A percentile compares a stretch with the other conserved stretches of the same genome.
Conservation (phyloP, 2,888 invertebrate genomes). For the Ctenicera cuprea region DNA sequence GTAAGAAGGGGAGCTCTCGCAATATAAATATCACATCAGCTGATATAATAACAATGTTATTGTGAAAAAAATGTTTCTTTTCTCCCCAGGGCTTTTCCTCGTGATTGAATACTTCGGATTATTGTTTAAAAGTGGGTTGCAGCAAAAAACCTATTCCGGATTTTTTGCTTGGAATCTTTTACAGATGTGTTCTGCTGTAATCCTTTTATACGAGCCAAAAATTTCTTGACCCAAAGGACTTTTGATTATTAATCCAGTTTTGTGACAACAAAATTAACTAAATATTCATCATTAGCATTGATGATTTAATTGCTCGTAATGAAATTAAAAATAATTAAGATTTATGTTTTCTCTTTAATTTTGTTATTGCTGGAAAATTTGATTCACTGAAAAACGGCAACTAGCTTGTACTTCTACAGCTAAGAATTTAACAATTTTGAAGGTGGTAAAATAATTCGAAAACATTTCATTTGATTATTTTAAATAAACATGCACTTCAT, state of each 20-base stretch:
- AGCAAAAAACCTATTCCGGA: slow-evolving; percentile 24
- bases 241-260: background rate
- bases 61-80: slow-evolving; percentile 37
- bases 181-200: slow-evolving; percentile 1
- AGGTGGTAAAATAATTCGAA: no score
- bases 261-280: background rate
- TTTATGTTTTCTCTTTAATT: no score
- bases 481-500: no score
- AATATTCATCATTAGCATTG: no score
- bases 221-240: background rate
- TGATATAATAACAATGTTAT: slow-evolving; percentile 49
- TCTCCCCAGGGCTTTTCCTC: slow-evolving; percentile 27
- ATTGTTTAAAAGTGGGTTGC: slow-evolving; percentile 38
- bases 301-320: no score
- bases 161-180: slow-evolving; percentile 12
- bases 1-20: slow-evolving; percentile 46
- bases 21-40: slow-evolving; percentile 54
- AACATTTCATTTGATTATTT: no score
- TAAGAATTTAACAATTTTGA: no score
- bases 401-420: no score
- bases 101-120: slow-evolving; percentile 40
- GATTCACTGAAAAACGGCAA: no score
- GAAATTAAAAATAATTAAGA: no score
- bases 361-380: no score
- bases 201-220: background rate